Base-by-base conservation (phyloP, 2,888 invertebrate species). In the Dasysyrphus tricinctus region DNA sequence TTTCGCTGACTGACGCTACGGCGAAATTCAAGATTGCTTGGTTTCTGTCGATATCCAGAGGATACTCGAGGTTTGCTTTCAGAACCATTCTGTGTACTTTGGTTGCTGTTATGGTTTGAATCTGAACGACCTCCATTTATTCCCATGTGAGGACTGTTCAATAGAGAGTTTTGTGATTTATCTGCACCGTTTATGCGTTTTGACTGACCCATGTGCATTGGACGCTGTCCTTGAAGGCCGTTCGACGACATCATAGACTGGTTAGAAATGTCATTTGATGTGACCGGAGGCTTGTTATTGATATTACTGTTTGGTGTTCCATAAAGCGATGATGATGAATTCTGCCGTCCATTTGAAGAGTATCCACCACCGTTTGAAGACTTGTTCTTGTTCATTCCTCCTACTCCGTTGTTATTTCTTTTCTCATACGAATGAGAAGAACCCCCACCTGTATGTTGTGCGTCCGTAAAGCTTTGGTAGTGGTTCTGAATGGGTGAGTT, bases 1-100 rank as follows among this genome's bases (percentile, higher is more conserved):
- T 93, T 93, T 14, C 93, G 91, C 82, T 92, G 92, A 82, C 92
- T 93, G 32, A 90, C 90, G 78, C 90, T 91, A 78, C 91, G 92
- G 3, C 93, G 90, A 80, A 91, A 91, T 77, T 91, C 91, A 75
- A 91, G 89, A 88, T 91, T 90, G 14, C 90, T 89, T 63, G 91
- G 92, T 56, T 92, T 92, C 47, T 91, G 91, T 44, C 90, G 88
- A 12, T 89, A 88, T 19, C 88, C 88, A 61, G 86, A 82, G 4
- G 86, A 86, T n/a, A 87, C 81, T 16, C 88, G 86, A 76, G 86
- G 78, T 74, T 88, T 88, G 12, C 56, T 88, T 47, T 88, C 88
- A 24, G 88, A 86, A 56, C 80, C 78, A 59, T 86, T 88, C 29
- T 83, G 82, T 49, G 78, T 57, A 72, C 49, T 79, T 47, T 85